Evolutionary conservation across 2,797 vertebrate genomes (phyloP).

Genomic region (Alectoris magna): DNA sequence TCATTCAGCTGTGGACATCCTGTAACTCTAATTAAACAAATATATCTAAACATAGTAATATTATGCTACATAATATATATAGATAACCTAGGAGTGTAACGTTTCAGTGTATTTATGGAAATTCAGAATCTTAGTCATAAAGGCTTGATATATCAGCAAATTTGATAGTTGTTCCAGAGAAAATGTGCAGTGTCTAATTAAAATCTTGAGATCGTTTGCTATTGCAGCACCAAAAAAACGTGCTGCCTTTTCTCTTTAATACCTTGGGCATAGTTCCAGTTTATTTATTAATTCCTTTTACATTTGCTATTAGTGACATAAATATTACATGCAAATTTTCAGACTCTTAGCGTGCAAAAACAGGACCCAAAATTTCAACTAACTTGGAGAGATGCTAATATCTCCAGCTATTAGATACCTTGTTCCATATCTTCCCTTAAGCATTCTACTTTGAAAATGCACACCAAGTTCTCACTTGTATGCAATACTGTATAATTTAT

Average conservation of each 20-base stretch:
- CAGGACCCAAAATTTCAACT: background rate
- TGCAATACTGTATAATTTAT: background rate
- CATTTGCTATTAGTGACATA: background rate
- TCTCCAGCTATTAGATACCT: background rate
- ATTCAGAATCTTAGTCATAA: background rate
- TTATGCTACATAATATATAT: background rate
- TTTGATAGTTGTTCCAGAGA: background rate
- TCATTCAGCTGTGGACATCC: background rate
- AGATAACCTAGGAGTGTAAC: background rate
- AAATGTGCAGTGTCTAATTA: background rate
- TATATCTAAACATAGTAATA: background rate
- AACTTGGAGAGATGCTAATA: background rate
- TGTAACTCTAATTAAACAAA: background rate
- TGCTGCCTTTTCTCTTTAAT: background rate
- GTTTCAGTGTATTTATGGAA: background rate
- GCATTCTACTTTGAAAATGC: background rate
- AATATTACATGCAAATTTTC: background rate
- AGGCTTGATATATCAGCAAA: background rate
- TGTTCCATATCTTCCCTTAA: background rate
- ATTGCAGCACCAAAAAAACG: background rate
- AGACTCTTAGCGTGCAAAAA: background rate
- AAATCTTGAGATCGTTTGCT: background rate
- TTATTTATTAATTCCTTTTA: background rate
- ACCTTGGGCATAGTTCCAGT: background rate
- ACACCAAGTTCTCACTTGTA: background rate